Evolutionary conservation across 2,797 vertebrate genomes (phyloP), one percentile per base, ranked within the genome.

Genomic region (Sylvia borin): DNA sequence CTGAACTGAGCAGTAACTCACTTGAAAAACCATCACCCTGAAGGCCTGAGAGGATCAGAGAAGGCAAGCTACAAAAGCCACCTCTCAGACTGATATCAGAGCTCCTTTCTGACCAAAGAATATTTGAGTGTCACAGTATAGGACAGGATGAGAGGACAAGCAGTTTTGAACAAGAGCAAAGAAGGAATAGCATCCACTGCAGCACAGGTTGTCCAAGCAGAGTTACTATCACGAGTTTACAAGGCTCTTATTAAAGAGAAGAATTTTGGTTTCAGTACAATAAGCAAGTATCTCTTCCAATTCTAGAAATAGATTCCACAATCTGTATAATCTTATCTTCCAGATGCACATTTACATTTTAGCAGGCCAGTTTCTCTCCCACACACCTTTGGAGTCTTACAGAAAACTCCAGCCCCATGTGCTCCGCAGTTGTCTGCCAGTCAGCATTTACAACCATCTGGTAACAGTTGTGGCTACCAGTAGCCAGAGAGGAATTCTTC

Each of bases 381-480:
- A 87, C 83, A 85, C 77, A 77, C 67, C 85, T 95, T 65, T 6
- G 1, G 50, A 55, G 65, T 38, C 64, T 88, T 77, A 89, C 67
- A 89, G 77, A 95, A 87, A 94, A 53, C 64, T 82, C 71, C 60
- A 65, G 7, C 7, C 43, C 61, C 86, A 43, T 13, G 93, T 51
- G 83, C 90, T 95, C 80, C 29, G 50, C 74, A 71, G 68, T 58
- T 79, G 71, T 85, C 80, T 76, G 77, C 77, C 88, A 76, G 88
- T 85, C 94, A 95, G 92, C 94, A 48, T 27, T 92, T 76, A 84
- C 57, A 88, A 47, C 82, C 92, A 94, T 83, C 80, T 73, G 81
- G 88, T 67, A 95, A 91, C 68, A 88, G 77, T 77, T 95, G 94
- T 85, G 95, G 95, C 93, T 90, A 92, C 71, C 88, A 93, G 90